These are phyloP conservation scores for Caenorhabditis sp. DNA, from an alignment of 2,888 invertebrate genomes.

Conservation along the genomic window DNA sequence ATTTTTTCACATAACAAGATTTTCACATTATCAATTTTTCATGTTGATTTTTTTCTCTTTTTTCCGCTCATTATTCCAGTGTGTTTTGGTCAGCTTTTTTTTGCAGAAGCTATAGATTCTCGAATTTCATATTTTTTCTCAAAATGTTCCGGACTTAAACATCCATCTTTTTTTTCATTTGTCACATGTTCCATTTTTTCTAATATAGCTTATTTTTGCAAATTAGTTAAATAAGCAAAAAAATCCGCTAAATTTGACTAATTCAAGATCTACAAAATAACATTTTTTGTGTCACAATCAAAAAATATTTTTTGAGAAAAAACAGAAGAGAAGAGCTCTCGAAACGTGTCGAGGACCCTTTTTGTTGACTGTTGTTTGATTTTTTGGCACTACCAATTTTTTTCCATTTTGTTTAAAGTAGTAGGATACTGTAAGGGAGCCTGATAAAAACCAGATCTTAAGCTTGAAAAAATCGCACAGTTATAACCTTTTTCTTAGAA, in stretches of 20 bases:
- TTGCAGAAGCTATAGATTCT: not conserved
- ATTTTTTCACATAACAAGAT: not conserved
- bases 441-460: no score
- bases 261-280: not conserved
- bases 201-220: no score
- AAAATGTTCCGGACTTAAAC: no score
- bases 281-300: not conserved
- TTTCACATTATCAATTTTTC: not conserved
- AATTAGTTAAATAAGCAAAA: no score
- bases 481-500: no score
- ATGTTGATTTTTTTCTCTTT: not conserved
- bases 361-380: not conserved
- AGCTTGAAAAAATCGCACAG: no score
- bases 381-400: not conserved
- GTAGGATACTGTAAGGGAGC: no score
- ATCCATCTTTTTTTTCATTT: no score
- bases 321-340: not conserved
- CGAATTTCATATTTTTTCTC: not conserved
- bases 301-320: not conserved
- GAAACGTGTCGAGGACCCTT: not conserved
- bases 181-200: no score
- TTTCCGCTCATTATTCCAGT: not conserved
- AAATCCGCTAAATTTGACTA: no score
- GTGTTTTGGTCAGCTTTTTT: not conserved
- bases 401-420: no score